A percentile compares a stretch with the other conserved stretches of the same genome.
These are phyloP conservation scores for Rotaria sp. DNA, from an alignment of 2,888 invertebrate genomes.

Conservation along the genomic window DNA sequence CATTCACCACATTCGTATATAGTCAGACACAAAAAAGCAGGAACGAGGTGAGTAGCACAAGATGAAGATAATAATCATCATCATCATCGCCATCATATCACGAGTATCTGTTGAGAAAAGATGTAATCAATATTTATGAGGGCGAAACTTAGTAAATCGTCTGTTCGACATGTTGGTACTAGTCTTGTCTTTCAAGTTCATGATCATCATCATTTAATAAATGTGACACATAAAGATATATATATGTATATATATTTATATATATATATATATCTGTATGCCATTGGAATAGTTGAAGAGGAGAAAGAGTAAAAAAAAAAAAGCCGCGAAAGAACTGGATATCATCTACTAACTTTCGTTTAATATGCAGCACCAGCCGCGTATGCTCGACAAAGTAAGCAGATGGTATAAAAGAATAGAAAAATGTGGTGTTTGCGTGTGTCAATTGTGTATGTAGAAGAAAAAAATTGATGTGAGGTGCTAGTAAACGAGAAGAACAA, in stretches of 20 bases:
- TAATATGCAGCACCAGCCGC: conserved; percentile 14
- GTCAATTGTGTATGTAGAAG: neutral
- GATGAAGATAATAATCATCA: neutral
- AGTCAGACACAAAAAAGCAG: neutral
- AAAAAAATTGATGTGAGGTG: neutral
- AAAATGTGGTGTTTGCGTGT: neutral
- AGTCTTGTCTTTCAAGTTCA: neutral
- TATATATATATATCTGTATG: neutral
- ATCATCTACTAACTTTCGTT: neutral
- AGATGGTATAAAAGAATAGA: neutral
- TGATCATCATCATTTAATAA: neutral
- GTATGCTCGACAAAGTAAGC: neutral
- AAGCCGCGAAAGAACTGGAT: neutral
- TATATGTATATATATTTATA: neutral
- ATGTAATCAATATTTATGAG: conserved; percentile 6
- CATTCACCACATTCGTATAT: neutral
- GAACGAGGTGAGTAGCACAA: neutral
- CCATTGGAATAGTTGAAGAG: neutral
- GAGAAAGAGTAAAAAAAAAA: neutral
- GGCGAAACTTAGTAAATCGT: neutral
- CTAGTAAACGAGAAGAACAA: neutral
- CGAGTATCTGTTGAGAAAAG: neutral
- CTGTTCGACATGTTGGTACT: neutral
- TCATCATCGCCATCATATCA: neutral
- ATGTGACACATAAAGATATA: neutral